phyloP scores from a whole-genome alignment of 2,888 invertebrate species.

The Nymphalis c-album region DNA sequence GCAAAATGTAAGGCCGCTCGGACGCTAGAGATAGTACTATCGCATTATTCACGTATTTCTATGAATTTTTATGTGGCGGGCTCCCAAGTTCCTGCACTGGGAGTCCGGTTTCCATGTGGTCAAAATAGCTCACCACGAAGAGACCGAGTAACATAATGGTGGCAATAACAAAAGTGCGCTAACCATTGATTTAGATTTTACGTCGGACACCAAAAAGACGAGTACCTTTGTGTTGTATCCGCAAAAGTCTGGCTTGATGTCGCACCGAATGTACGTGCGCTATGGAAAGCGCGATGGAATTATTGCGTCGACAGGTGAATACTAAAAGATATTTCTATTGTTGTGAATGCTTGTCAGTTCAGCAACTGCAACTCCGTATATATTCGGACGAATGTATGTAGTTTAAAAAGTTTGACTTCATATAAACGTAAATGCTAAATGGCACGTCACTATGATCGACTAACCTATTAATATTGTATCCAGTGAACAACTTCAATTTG shows the following conservation, averaged over 20 bases:
- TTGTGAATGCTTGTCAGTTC: conserved; percentile 50
- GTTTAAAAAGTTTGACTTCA: conserved; percentile 10
- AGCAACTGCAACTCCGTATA: conserved; percentile 31
- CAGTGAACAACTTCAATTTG: conserved; percentile 49
- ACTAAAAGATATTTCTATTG: conserved; percentile 66
- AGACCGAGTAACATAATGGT: conserved; percentile 65
- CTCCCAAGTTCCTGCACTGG: conserved; percentile 44
- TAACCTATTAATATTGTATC: conserved; percentile 42
- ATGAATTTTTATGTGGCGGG: conserved; percentile 61
- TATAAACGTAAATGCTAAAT: conserved; percentile 9
- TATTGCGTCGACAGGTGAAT: conserved; percentile 71
- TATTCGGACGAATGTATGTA: conserved; percentile 9
- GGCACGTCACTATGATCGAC: conserved; percentile 15
- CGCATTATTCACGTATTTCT: conserved; percentile 47
- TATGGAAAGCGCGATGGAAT: conserved; percentile 60
- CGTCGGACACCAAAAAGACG: conserved; percentile 67
- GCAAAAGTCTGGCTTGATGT: conserved; percentile 67
- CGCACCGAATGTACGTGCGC: conserved; percentile 55
- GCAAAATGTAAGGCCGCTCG: conserved; percentile 34
- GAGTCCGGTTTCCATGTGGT: conserved; percentile 46
- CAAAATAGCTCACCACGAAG: conserved; percentile 57
- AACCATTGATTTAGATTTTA: conserved; percentile 79
- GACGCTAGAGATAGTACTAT: conserved; percentile 42
- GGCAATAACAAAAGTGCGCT: conserved; percentile 77
- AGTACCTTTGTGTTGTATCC: conserved; percentile 69